These are phyloP conservation scores for Drosophila ficusphila DNA, from an alignment of 1,140 invertebrate genomes.

Conservation along the genomic window DNA sequence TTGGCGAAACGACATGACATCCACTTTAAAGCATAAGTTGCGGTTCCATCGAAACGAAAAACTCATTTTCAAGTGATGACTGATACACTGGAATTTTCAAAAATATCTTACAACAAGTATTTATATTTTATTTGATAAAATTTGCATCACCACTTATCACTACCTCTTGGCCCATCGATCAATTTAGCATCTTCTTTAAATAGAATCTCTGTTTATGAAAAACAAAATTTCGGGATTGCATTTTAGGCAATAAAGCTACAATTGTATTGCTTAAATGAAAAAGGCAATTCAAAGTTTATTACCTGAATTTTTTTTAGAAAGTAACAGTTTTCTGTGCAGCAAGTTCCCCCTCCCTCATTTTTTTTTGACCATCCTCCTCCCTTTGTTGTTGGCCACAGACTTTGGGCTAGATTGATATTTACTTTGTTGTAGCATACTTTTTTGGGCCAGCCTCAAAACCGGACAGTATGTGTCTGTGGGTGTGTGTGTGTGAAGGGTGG, in stretches of 20 bases:
- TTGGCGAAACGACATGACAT: slow-evolving; percentile 40
- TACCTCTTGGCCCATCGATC: too few relatives aligned
- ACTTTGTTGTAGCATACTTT: slow-evolving; percentile 70
- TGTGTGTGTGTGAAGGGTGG: neutral
- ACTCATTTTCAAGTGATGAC: slow-evolving; percentile 43
- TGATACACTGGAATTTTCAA: too few relatives aligned
- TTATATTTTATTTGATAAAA: too few relatives aligned
- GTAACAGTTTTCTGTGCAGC: neutral
- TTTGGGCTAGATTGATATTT: slow-evolving; percentile 69
- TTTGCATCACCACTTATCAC: too few relatives aligned
- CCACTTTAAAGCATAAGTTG: slow-evolving; percentile 78
- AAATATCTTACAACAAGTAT: too few relatives aligned
- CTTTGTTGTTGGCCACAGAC: slow-evolving; percentile 25
- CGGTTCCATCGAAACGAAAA: slow-evolving; percentile 59
- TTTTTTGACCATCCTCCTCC: neutral
- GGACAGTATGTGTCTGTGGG: slow-evolving; percentile 12
- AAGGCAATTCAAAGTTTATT: too few relatives aligned
- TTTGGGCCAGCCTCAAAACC: slow-evolving; percentile 19
- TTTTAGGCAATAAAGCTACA: too few relatives aligned
- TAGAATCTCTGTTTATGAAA: too few relatives aligned
- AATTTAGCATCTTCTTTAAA: too few relatives aligned
- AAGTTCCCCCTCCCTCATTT: neutral
- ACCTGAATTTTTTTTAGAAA: too few relatives aligned
- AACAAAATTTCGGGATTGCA: too few relatives aligned
- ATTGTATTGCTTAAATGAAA: too few relatives aligned